Evolutionary conservation across 2,888 invertebrate species (phyloP).

Genomic region (Mimas tiliae): DNA sequence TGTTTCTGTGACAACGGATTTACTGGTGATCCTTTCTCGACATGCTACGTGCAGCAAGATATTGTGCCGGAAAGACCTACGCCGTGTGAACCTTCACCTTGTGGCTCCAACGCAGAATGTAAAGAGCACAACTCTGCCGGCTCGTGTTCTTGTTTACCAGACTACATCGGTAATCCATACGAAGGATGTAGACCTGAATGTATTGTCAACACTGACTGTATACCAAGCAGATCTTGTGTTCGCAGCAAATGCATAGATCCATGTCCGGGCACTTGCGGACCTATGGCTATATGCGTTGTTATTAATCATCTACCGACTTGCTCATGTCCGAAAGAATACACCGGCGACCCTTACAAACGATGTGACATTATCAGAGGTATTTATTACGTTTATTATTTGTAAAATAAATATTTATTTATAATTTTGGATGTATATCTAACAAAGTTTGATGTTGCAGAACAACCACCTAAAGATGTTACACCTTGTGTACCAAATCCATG

Average conservation of each 20-base stretch:
- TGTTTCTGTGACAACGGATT: constrained; percentile 88
- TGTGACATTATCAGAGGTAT: constrained; percentile 78
- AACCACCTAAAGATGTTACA: constrained; percentile 66
- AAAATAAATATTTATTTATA: constrained; percentile 13
- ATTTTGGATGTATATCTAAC: background rate
- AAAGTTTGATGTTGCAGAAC: constrained; percentile 54
- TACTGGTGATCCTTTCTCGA: constrained; percentile 88
- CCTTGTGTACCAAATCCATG: constrained; percentile 90
- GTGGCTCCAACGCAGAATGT: constrained; percentile 87
- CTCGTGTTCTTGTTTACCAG: constrained; percentile 88
- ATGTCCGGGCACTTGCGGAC: constrained; percentile 91
- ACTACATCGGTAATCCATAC: constrained; percentile 91
- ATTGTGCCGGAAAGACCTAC: constrained; percentile 71
- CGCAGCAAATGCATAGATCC: constrained; percentile 91
- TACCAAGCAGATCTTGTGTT: constrained; percentile 88
- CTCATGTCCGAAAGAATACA: constrained; percentile 87
- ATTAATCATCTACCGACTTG: constrained; percentile 89
- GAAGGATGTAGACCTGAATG: constrained; percentile 92
- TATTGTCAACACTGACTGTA: constrained; percentile 88
- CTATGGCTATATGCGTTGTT: constrained; percentile 88
- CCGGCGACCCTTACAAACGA: constrained; percentile 89
- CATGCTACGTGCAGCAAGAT: constrained; percentile 79
- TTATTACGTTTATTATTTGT: constrained; percentile 38
- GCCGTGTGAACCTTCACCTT: constrained; percentile 86
- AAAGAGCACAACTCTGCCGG: constrained; percentile 84